Evolutionary conservation across 1,140 invertebrate species (phyloP).

Genomic region (Polypedilum vanderplanki): DNA sequence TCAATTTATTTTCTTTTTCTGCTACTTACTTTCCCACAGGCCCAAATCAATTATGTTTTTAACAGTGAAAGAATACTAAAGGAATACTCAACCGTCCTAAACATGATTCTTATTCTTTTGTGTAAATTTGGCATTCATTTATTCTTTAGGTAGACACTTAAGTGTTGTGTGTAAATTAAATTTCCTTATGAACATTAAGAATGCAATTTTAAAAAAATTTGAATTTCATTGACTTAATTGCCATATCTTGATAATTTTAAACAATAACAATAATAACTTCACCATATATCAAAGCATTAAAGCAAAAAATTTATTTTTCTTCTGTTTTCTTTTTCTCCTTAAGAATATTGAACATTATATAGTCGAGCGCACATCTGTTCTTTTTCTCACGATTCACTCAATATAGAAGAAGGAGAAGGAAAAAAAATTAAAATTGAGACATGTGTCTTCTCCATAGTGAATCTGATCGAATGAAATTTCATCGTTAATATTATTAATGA

Average conservation of each 20-base stretch:
- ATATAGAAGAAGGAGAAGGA: neutral
- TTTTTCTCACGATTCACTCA: conserved; percentile 10
- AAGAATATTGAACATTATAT: no score
- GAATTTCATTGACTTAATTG: neutral
- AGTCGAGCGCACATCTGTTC: conserved; percentile 17
- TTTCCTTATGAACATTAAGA: no score
- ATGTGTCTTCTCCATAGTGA: conserved; percentile 1
- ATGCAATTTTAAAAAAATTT: neutral
- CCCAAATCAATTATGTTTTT: neutral
- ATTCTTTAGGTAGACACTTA: no score
- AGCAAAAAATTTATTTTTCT: no score
- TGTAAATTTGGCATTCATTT: no score
- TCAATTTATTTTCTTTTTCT: neutral
- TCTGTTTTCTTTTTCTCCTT: no score
- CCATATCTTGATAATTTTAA: neutral
- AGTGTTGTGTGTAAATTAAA: no score
- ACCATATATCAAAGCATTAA: neutral
- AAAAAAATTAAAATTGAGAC: conserved; percentile 19
- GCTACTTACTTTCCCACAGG: neutral
- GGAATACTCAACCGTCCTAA: neutral
- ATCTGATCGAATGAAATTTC: conserved; percentile 3
- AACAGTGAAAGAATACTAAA: no score
- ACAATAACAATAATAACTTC: no score
- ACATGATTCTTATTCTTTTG: neutral
- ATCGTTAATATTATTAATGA: conserved; percentile 20